phyloP scores from a whole-genome alignment of 2,888 invertebrate species.

The Pachycephus smyrnensis region DNA sequence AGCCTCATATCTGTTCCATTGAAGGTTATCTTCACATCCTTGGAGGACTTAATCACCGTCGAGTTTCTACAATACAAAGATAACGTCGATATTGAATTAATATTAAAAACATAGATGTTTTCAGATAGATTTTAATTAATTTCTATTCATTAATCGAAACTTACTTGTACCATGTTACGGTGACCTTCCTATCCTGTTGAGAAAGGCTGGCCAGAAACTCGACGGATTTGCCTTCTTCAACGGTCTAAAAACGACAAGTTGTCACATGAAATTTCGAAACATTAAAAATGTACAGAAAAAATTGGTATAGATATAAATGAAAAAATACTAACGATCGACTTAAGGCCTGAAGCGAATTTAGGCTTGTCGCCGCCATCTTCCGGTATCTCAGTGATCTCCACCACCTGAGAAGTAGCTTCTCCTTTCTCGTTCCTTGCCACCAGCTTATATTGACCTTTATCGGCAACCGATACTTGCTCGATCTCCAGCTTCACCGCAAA shows the following conservation, averaged over 20 bases:
- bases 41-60: slow-evolving; percentile 81
- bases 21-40: slow-evolving; percentile 82
- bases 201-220: slow-evolving; percentile 83
- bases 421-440: slow-evolving; percentile 94
- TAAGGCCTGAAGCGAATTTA: slow-evolving; percentile 81
- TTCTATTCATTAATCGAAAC: slow-evolving; percentile 32
- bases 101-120: neutral
- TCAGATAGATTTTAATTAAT: neutral
- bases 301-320: slow-evolving; percentile 7
- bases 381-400: slow-evolving; percentile 87
- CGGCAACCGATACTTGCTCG: slow-evolving; percentile 81
- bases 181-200: slow-evolving; percentile 81
- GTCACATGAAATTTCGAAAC: slow-evolving; percentile 58
- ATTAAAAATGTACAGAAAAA: slow-evolving; percentile 15
- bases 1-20: slow-evolving; percentile 86
- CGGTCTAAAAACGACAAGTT: slow-evolving; percentile 69
- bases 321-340: slow-evolving; percentile 75
- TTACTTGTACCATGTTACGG: slow-evolving; percentile 89
- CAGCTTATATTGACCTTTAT: slow-evolving; percentile 91
- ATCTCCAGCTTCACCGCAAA: slow-evolving; percentile 92
- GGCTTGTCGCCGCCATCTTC: slow-evolving; percentile 84
- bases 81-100: neutral
- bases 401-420: slow-evolving; percentile 89
- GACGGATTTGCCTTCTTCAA: slow-evolving; percentile 80
- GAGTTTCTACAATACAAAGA: slow-evolving; percentile 59